A percentile compares a stretch with the other conserved stretches of the same genome.
Conservation (phyloP, 2,113 vertebrate genomes). For the Hystrix brachyura region DNA sequence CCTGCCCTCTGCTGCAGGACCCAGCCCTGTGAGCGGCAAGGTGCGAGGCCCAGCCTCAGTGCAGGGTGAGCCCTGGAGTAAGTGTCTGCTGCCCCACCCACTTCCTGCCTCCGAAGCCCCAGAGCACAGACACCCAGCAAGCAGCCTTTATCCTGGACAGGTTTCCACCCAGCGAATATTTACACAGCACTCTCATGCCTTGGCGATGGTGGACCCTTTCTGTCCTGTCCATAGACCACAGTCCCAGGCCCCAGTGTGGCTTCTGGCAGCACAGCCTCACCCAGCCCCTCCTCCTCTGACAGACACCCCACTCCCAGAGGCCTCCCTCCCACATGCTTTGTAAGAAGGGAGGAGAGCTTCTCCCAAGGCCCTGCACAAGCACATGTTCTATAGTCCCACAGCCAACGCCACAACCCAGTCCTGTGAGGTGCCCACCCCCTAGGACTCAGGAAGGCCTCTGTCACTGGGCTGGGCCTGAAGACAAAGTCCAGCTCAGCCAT, state of each 20-base stretch:
- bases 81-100: neutral
- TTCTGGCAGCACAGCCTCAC: neutral
- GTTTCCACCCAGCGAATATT: neutral
- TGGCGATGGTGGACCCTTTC: too few relatives aligned
- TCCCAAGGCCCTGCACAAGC: neutral
- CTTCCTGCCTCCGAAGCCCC: neutral
- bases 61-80: neutral
- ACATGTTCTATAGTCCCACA: neutral
- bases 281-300: neutral
- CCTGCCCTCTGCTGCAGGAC: too few relatives aligned
- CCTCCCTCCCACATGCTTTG: neutral
- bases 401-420: neutral
- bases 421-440: neutral
- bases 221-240: neutral
- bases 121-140: neutral
- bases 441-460: neutral
- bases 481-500: neutral
- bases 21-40: neutral
- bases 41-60: neutral
- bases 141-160: neutral
- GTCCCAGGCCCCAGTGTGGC: neutral
- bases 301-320: neutral
- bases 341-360: too few relatives aligned
- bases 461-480: neutral
- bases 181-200: neutral